Evolutionary conservation across 2,888 invertebrate genomes (phyloP).

Genomic region (Polietes domitor): DNA sequence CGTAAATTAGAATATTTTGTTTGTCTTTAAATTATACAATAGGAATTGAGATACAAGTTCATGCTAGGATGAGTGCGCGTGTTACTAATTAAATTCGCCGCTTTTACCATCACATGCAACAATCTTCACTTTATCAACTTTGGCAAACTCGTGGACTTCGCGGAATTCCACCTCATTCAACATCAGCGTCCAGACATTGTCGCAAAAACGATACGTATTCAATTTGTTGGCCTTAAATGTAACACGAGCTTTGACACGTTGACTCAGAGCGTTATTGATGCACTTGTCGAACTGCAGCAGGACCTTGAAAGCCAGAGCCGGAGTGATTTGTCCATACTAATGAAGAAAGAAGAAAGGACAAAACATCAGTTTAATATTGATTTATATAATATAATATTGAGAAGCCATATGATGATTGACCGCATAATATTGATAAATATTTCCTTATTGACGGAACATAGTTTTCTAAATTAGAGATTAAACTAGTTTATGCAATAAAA

Average conservation of each 20-base stretch:
- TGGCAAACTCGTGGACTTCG: slow-evolving; percentile 95
- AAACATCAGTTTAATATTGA: too few species aligned
- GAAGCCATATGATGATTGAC: too few species aligned
- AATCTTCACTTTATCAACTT: slow-evolving; percentile 97
- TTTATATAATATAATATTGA: too few species aligned
- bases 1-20: background rate
- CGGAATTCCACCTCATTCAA: slow-evolving; percentile 98
- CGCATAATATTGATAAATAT: too few species aligned
- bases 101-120: slow-evolving; percentile 99
- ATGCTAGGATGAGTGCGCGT: background rate
- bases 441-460: too few species aligned
- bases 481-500: too few species aligned
- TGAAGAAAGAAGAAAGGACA: slow-evolving; percentile 21
- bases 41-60: slow-evolving; percentile 1
- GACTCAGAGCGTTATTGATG: slow-evolving; percentile 96
- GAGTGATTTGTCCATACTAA: slow-evolving; percentile 97
- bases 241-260: slow-evolving; percentile 94
- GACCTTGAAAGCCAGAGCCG: slow-evolving; percentile 95
- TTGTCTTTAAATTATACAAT: slow-evolving; percentile 6
- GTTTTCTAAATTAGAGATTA: too few species aligned
- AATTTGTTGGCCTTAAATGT: slow-evolving; percentile 95
- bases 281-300: slow-evolving; percentile 98
- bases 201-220: slow-evolving; percentile 97
- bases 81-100: slow-evolving; percentile 78
- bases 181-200: slow-evolving; percentile 99